These are phyloP conservation scores for Pogoniulus pusillus DNA, from an alignment of 2,797 vertebrate species.

Conservation along the genomic window DNA sequence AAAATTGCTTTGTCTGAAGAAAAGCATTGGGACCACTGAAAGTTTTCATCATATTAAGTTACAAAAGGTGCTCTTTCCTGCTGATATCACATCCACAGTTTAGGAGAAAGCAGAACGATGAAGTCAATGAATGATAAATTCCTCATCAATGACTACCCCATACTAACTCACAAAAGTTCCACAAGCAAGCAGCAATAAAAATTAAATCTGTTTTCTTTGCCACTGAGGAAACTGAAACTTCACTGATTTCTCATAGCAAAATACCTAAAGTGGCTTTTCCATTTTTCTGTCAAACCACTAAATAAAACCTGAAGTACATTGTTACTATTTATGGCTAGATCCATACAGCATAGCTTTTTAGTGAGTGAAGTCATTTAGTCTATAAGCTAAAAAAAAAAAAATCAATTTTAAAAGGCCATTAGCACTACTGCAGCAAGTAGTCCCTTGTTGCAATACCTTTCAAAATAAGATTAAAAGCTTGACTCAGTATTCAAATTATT, in stretches of 20 bases:
- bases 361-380: not conserved
- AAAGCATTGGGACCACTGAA: not conserved
- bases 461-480: constrained; percentile 41
- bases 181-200: not conserved
- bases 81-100: not conserved
- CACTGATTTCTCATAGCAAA: not conserved
- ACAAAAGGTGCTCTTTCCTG: not conserved
- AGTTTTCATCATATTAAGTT: not conserved
- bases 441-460: not conserved
- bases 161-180: not conserved
- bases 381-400: not conserved
- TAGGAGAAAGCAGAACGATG: not conserved
- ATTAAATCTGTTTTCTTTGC: not conserved
- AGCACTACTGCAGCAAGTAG: not conserved
- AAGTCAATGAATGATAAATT: not conserved
- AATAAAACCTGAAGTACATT: not conserved
- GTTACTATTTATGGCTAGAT: not conserved
- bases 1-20: not conserved
- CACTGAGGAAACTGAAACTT: not conserved
- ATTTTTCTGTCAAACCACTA: not conserved
- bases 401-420: not conserved
- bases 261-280: not conserved
- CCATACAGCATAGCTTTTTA: not conserved
- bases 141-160: not conserved
- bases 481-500: constrained; percentile 14